These are phyloP conservation scores for Lucinisca nassula DNA, from an alignment of 2,888 invertebrate genomes.

Conservation along the genomic window DNA sequence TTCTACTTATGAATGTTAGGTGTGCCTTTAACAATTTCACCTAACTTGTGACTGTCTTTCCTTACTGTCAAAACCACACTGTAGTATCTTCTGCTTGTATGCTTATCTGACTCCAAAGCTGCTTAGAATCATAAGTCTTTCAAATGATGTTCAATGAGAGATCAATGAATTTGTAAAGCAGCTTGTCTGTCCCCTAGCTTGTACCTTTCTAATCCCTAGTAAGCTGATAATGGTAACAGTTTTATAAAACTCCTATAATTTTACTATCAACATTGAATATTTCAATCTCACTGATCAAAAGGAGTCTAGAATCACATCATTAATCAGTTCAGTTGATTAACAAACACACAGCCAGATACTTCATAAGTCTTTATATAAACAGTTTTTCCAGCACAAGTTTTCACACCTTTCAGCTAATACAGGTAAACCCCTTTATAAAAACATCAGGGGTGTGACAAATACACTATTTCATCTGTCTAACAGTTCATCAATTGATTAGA, in stretches of 20 bases:
- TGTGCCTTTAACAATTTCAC: no score
- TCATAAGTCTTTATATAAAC: constrained; percentile 4
- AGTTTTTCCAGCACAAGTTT: constrained; percentile 4
- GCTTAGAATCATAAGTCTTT: background rate
- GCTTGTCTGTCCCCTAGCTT: background rate
- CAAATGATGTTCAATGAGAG: background rate
- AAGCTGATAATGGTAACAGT: background rate
- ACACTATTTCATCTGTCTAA: background rate
- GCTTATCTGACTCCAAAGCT: background rate
- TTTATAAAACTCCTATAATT: background rate
- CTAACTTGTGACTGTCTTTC: no score
- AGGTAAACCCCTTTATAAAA: background rate
- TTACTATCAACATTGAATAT: constrained; percentile 4
- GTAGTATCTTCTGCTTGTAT: background rate
- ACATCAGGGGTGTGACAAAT: background rate
- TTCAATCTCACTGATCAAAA: background rate
- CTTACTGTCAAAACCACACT: background rate
- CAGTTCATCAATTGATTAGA: constrained; percentile 1
- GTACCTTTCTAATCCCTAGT: background rate
- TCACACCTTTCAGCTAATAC: background rate
- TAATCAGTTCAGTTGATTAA: background rate
- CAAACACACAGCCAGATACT: background rate
- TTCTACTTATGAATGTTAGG: no score
- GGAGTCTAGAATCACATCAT: background rate
- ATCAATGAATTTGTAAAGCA: background rate